phyloP scores from a whole-genome alignment of 2,888 invertebrate genomes.

The Disparrhopalites patrizii region DNA sequence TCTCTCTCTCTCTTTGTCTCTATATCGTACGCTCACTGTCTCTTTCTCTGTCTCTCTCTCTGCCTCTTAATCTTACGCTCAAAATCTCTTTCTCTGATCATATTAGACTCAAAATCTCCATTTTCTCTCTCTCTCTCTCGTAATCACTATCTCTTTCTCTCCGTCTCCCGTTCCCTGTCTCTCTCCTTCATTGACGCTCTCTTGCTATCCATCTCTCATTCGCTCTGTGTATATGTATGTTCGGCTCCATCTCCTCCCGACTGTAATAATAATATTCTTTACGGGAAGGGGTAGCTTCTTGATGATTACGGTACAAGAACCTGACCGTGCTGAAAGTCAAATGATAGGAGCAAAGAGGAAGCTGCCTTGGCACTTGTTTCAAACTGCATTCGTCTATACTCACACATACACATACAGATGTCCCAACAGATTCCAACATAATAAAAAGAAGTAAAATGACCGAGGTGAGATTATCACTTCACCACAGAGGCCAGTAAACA shows the following conservation, averaged over 20 bases:
- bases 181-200: neutral
- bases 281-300: neutral
- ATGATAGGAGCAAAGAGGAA: slow-evolving; percentile 5
- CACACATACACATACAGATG: too few species aligned
- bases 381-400: too few species aligned
- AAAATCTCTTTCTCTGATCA: neutral
- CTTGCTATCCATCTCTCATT: too few species aligned
- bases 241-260: too few species aligned
- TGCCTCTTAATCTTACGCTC: too few species aligned
- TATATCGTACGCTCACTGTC: neutral
- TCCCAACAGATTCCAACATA: neutral
- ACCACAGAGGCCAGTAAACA: neutral
- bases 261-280: too few species aligned
- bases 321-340: slow-evolving; percentile 25
- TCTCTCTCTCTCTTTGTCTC: too few species aligned
- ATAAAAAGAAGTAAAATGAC: neutral
- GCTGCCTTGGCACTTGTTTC: neutral
- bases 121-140: neutral
- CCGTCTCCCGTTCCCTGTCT: neutral
- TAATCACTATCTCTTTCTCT: neutral
- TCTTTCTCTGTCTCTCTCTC: slow-evolving; percentile 1
- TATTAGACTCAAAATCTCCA: neutral
- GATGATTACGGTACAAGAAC: slow-evolving; percentile 23
- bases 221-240: too few species aligned
- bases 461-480: neutral